These are phyloP conservation scores for Spialia ferax DNA, from an alignment of 2,888 invertebrate genomes.

Conservation along the genomic window DNA sequence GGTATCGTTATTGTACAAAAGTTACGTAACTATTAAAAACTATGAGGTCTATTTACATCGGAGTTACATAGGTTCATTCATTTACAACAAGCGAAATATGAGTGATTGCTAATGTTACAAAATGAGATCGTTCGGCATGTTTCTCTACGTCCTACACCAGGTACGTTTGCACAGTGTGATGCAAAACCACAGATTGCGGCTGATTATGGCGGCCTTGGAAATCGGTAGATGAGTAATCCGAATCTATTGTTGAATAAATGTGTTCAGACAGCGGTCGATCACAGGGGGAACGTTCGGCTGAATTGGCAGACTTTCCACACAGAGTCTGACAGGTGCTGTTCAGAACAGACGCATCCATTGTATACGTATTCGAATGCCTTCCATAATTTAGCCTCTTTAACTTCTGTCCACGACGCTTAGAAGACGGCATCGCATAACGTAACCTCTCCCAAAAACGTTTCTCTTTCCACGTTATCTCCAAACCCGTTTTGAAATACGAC, in stretches of 20 bases:
- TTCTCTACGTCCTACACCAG: conserved; percentile 69
- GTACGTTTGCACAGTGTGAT: conserved; percentile 84
- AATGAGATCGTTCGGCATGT: conserved; percentile 69
- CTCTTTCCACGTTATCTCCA: conserved; percentile 95
- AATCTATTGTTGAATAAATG: conserved; percentile 96
- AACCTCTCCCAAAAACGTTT: conserved; percentile 98
- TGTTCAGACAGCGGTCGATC: conserved; percentile 94
- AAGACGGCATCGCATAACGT: conserved; percentile 95
- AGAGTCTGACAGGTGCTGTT: conserved; percentile 88
- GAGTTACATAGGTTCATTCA: conserved; percentile 60
- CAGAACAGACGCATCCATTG: conserved; percentile 89
- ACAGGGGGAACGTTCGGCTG: conserved; percentile 87
- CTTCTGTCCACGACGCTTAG: conserved; percentile 88
- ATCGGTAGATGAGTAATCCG: conserved; percentile 92
- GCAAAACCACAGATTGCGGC: conserved; percentile 78
- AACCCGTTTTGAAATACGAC: conserved; percentile 95
- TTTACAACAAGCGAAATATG: conserved; percentile 69
- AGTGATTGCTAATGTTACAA: conserved; percentile 71
- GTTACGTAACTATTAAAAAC: conserved; percentile 70
- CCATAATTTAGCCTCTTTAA: conserved; percentile 89
- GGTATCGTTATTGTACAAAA: conserved; percentile 86
- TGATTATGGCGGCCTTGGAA: conserved; percentile 75
- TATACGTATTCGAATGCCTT: conserved; percentile 94
- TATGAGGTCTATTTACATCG: conserved; percentile 73
- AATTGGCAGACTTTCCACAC: conserved; percentile 83